Evolutionary conservation across 2,888 invertebrate genomes (phyloP).

Genomic region (Elysia crispata): DNA sequence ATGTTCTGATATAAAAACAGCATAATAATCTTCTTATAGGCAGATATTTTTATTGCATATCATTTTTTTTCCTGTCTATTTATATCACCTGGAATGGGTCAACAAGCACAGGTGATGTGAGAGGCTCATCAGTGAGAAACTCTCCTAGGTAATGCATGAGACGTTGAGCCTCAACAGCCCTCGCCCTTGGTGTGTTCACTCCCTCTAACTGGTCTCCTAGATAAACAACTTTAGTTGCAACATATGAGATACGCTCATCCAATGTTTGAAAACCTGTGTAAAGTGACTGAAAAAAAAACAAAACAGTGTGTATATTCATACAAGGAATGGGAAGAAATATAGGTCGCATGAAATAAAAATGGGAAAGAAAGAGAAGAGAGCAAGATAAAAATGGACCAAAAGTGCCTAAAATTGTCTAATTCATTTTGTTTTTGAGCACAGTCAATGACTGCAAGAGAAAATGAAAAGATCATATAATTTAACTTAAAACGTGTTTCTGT

Average conservation of each 20-base stretch:
- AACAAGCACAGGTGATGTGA: slow-evolving; percentile 90
- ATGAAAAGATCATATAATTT: no score
- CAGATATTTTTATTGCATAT: no score
- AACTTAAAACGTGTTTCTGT: no score
- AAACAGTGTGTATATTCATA: slow-evolving; percentile 20
- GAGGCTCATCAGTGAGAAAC: slow-evolving; percentile 90
- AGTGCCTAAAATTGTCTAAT: no score
- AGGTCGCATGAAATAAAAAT: not conserved
- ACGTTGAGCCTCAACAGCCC: slow-evolving; percentile 96
- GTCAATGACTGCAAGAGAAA: no score
- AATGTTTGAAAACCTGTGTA: slow-evolving; percentile 93
- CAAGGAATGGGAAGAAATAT: not conserved
- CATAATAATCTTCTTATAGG: no score
- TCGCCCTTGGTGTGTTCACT: slow-evolving; percentile 94
- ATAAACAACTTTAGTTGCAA: slow-evolving; percentile 97
- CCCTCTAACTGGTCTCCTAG: slow-evolving; percentile 99
- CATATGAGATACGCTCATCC: slow-evolving; percentile 96
- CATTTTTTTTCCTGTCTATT: no score
- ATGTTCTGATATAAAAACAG: no score
- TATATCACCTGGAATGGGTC: slow-evolving; percentile 85
- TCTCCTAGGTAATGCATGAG: slow-evolving; percentile 94
- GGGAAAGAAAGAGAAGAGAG: not conserved
- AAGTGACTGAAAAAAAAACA: slow-evolving; percentile 81
- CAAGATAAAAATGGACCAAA: no score
- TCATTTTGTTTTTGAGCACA: no score